Percentiles rank a stretch among this genome's conserved stretches.
phyloP scores from a whole-genome alignment of 2,888 invertebrate genomes.

The Acrocyrtus sp. region DNA sequence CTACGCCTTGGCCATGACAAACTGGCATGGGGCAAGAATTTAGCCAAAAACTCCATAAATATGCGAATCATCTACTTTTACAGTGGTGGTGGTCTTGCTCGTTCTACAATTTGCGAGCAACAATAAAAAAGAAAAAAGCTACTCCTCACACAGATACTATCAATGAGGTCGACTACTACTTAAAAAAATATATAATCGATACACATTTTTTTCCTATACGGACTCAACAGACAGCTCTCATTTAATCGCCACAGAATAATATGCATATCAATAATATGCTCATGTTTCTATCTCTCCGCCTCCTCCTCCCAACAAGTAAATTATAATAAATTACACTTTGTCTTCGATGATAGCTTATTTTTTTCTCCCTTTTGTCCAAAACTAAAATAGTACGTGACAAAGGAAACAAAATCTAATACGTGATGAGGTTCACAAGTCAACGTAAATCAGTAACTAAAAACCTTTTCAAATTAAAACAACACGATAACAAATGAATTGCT shows the following conservation, averaged over 20 bases:
- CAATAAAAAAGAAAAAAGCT: slow-evolving; percentile 5
- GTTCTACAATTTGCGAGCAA: too few relatives aligned
- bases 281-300: neutral
- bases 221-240: neutral
- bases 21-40: slow-evolving; percentile 14
- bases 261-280: too few relatives aligned
- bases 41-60: slow-evolving; percentile 28
- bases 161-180: slow-evolving; percentile 34
- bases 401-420: neutral
- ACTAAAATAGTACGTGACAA: neutral
- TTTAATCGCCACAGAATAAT: neutral
- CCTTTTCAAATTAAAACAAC: too few relatives aligned
- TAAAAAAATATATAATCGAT: slow-evolving; percentile 25
- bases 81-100: too few relatives aligned
- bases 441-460: slow-evolving; percentile 12
- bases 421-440: neutral
- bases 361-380: too few relatives aligned
- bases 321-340: neutral
- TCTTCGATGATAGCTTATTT: too few relatives aligned
- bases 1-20: slow-evolving; percentile 32
- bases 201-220: neutral
- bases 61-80: neutral
- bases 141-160: too few relatives aligned
- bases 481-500: too few relatives aligned
- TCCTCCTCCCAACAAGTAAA: neutral